Evolutionary conservation across 2,113 vertebrate genomes (phyloP).

Genomic region (Salvator merianae): DNA sequence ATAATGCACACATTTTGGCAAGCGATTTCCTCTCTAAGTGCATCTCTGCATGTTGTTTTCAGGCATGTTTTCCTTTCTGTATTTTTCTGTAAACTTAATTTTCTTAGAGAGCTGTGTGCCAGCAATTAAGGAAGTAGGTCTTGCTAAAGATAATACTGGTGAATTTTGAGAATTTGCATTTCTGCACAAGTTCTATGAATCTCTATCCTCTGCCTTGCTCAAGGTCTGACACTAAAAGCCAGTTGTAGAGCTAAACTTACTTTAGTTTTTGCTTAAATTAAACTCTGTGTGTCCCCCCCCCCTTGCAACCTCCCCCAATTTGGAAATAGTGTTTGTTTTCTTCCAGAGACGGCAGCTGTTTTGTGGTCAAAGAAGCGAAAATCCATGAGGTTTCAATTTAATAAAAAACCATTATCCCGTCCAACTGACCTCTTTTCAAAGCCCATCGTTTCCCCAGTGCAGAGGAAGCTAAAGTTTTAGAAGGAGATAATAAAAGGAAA

Average conservation of each 20-base stretch:
- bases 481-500: conserved; percentile 39
- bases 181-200: no score
- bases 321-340: conserved; percentile 37
- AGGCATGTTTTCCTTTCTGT: no score
- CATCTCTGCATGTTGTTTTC: no score
- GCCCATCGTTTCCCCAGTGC: conserved; percentile 42
- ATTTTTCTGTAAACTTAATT: no score
- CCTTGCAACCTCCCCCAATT: neutral
- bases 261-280: neutral
- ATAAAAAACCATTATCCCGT: conserved; percentile 48
- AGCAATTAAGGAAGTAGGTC: no score
- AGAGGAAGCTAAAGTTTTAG: conserved; percentile 42
- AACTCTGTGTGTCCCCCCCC: neutral
- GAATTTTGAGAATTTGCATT: no score
- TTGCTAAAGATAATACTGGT: no score
- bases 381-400: conserved; percentile 53
- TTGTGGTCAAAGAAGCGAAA: conserved; percentile 29
- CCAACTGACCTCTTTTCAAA: conserved; percentile 51
- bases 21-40: no score
- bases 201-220: no score
- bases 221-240: neutral
- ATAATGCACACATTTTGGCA: neutral
- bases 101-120: no score
- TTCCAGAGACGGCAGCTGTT: neutral
- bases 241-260: neutral